These are phyloP conservation scores for Polypterus senegalus DNA, from an alignment of 2,113 vertebrate genomes.

Conservation along the genomic window DNA sequence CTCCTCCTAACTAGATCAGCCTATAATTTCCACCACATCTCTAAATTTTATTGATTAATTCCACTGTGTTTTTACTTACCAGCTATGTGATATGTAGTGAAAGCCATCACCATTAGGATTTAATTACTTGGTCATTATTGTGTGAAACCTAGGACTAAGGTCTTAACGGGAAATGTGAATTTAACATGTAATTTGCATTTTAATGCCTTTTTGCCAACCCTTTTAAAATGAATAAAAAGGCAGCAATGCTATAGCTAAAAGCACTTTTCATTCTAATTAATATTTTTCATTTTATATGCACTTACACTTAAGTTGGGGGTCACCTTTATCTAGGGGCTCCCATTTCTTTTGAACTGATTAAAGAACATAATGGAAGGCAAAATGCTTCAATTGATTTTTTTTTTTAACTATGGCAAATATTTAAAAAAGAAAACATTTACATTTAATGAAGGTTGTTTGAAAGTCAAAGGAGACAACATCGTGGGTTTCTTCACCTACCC, in stretches of 20 bases:
- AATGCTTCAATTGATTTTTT: constrained; percentile 12
- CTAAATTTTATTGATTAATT: no score
- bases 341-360: constrained; percentile 14
- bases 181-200: constrained; percentile 14
- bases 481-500: no score
- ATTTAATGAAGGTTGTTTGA: constrained; percentile 7
- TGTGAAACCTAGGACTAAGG: background rate
- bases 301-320: constrained; percentile 19
- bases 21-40: no score
- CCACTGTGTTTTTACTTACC: background rate
- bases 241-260: constrained; percentile 11
- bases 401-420: constrained; percentile 9
- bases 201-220: constrained; percentile 9
- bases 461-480: background rate
- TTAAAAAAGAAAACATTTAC: constrained; percentile 1
- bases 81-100: background rate
- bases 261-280: constrained; percentile 18
- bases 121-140: constrained; percentile 6
- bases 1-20: no score
- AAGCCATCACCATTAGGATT: constrained; percentile 1
- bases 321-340: constrained; percentile 18
- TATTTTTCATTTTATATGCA: constrained; percentile 14
- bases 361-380: constrained; percentile 6
- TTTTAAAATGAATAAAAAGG: background rate
- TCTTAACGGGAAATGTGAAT: background rate